phyloP scores from a whole-genome alignment of 2,888 invertebrate genomes.

The Sipha maydis region DNA sequence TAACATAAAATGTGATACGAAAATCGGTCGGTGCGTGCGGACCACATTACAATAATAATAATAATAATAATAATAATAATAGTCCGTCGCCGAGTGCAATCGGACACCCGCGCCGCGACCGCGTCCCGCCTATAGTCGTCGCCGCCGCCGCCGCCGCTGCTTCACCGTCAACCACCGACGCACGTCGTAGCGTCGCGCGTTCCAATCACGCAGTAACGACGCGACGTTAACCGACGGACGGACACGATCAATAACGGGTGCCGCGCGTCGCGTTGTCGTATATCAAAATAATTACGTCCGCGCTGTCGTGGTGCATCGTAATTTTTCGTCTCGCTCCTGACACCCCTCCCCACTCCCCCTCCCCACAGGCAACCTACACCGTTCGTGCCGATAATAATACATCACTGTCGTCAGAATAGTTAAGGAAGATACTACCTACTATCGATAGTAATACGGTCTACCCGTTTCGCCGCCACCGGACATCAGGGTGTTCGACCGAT shows the following conservation, averaged over 20 bases:
- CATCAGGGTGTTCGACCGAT: background rate
- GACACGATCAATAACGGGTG: background rate
- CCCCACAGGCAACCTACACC: background rate
- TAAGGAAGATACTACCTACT: background rate
- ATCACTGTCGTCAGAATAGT: background rate
- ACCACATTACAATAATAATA: background rate
- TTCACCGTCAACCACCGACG: constrained; percentile 3
- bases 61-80: constrained; percentile 2
- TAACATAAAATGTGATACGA: background rate
- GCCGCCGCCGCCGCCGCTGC: background rate
- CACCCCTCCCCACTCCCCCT: background rate
- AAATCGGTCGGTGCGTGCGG: background rate
- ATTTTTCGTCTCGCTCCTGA: background rate
- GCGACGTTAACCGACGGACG: background rate
- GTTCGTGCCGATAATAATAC: background rate
- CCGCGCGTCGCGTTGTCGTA: background rate
- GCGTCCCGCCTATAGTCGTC: background rate
- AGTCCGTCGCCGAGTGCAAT: constrained; percentile 26
- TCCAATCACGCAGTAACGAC: constrained; percentile 34
- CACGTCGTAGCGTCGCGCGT: constrained; percentile 8
- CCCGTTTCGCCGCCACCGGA: background rate
- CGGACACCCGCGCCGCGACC: constrained; percentile 32
- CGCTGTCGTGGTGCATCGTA: background rate
- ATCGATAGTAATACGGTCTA: background rate
- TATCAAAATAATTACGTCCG: background rate